Evolutionary conservation across 64 coral and sea anemone species (phyloP), one percentile per base, ranked within the genome.

Genomic region (Catalaphyllia jardinei): DNA sequence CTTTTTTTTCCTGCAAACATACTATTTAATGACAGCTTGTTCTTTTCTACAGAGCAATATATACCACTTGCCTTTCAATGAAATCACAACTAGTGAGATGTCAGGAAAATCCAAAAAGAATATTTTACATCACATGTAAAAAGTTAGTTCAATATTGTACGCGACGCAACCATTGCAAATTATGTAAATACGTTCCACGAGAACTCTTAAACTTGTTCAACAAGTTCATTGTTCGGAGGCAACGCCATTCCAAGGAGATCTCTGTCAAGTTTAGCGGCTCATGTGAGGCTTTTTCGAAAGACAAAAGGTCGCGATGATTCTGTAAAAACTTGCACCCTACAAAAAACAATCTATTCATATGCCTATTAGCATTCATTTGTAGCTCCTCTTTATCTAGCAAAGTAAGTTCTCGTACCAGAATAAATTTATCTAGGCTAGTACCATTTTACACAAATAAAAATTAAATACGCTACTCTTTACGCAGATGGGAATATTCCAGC

Each of bases 131-230:
- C 76, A 79, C 46, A 28, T 79, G 50, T 57, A 55, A 29, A 79
- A n/a, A 55, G 11, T 79, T 79, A 55, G 46, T 79, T 79, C 76
- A 79, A 79, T 79, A 79, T 79, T 79, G 46, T 52, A 50, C 76
- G 49, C 76, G 76, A 79, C 46, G 54, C 42, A 5, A 46, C 54
- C 14, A 22, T 42, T 55, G 46, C 76, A 29, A 57, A 54, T 79
- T 25, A 27, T 55, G 50, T 16, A 24, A 76, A 5, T 46, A 42
- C 16, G 38, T 42, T 76, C 19, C 19, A n/a, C 39, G 5, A 24
- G 65, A 25, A 69, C 9, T 69, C 29, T 69, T n/a, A 27, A 69
- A 25, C 10, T n/a, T 69, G 22, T 69, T 69, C 65, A 24, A 69
- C 22, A n/a, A 11, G 65, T 29, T 46, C 0, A 25, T 27, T 11